A percentile compares a stretch with the other conserved stretches of the same genome.
phyloP scores from a whole-genome alignment of 2,797 vertebrate genomes.

The Malurus splendens region DNA sequence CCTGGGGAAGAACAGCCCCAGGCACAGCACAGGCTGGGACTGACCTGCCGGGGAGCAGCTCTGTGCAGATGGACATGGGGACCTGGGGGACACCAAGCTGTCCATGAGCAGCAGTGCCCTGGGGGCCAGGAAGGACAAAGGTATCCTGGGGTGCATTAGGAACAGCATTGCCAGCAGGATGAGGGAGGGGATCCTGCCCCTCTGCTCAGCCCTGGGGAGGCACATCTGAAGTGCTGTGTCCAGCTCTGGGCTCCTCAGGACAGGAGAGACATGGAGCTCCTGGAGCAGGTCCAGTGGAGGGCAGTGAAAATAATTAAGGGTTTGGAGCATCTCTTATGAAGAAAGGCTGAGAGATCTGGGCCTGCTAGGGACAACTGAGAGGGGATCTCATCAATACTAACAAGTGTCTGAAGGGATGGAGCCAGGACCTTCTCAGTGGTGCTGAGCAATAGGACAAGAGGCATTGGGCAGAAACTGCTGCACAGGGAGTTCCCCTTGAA shows the following conservation, averaged over 20 bases:
- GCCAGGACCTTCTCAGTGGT: background rate
- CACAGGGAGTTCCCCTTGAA: background rate
- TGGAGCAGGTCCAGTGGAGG: rapidly evolving
- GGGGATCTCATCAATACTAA: background rate
- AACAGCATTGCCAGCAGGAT: background rate
- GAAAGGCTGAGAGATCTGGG: background rate
- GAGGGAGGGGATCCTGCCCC: background rate
- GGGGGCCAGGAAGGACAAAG: rapidly evolving
- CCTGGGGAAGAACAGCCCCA: background rate
- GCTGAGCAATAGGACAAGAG: background rate
- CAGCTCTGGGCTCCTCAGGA: rapidly evolving
- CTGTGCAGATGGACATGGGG: background rate
- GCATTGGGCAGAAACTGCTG: rapidly evolving
- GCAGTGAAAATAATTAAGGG: too few species aligned
- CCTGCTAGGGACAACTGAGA: background rate
- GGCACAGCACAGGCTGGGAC: rapidly evolving
- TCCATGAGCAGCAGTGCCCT: too few species aligned
- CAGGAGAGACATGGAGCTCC: rapidly evolving
- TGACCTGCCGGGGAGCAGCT: background rate
- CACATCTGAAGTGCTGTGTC: rapidly evolving
- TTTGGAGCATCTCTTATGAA: too few species aligned
- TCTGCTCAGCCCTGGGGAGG: background rate
- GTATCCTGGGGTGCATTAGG: background rate
- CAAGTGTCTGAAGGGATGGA: background rate
- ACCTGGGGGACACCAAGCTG: background rate